Percentiles rank a stretch among this genome's conserved stretches.
Conservation (phyloP, 2,888 invertebrate genomes). For the Mayetiola destructor region DNA sequence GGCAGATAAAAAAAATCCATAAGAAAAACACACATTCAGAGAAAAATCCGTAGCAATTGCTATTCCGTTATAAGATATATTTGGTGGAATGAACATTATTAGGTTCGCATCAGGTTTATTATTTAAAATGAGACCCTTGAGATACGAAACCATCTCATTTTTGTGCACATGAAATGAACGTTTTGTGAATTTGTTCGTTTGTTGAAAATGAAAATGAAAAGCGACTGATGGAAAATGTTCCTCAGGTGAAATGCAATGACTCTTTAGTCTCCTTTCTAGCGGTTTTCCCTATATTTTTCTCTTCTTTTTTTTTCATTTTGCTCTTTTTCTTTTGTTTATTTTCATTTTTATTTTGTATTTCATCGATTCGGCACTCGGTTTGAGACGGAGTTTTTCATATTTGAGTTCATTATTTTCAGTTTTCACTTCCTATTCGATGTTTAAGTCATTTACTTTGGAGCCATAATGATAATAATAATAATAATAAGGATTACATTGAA, state of each 20-base stretch:
- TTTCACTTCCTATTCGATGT: not conserved
- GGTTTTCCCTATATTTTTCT: not conserved
- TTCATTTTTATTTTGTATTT: too few species aligned
- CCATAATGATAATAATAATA: too few species aligned
- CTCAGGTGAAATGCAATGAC: not conserved
- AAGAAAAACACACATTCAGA: not conserved
- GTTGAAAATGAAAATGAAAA: too few species aligned
- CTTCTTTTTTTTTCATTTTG: too few species aligned
- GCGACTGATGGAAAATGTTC: too few species aligned
- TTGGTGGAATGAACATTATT: not conserved
- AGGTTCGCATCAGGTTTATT: conserved; percentile 11
- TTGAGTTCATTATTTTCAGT: too few species aligned
- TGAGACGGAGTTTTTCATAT: too few species aligned
- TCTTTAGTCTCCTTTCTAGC: not conserved
- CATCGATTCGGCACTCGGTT: too few species aligned
- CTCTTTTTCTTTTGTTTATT: not conserved
- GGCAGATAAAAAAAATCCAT: not conserved
- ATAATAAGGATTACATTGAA: too few species aligned
- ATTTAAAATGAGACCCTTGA: conserved; percentile 13
- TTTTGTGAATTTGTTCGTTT: too few species aligned
- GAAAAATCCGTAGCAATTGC: not conserved
- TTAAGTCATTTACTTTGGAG: not conserved
- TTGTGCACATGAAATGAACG: not conserved
- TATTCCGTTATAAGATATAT: not conserved
- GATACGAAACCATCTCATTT: not conserved